Evolutionary conservation across 2,113 vertebrate genomes (phyloP).

Genomic region (Isurus oxyrinchus): DNA sequence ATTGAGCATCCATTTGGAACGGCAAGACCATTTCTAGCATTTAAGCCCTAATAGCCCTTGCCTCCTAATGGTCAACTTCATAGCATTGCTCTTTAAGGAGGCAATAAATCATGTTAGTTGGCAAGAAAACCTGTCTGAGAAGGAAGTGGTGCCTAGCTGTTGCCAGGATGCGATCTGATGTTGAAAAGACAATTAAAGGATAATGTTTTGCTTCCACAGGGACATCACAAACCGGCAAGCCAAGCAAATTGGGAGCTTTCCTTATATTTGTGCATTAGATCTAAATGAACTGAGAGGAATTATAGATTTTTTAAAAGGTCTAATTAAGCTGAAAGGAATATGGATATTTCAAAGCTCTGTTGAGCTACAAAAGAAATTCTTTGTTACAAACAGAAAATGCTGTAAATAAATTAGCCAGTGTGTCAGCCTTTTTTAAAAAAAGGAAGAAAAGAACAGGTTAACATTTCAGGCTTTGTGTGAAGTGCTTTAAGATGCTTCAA

Average conservation of each 20-base stretch:
- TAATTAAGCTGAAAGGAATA: background rate
- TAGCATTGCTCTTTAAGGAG: constrained; percentile 9
- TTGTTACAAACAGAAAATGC: background rate
- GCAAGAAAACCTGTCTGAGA: background rate
- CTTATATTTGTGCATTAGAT: background rate
- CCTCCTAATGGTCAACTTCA: background rate
- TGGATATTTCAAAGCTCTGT: background rate
- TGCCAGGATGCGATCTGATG: background rate
- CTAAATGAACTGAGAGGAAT: background rate
- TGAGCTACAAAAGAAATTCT: background rate
- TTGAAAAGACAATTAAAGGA: background rate
- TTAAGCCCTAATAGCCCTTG: background rate
- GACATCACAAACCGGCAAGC: background rate
- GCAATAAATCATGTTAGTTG: constrained; percentile 6
- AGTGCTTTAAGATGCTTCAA: background rate
- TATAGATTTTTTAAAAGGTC: background rate
- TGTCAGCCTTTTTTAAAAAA: background rate
- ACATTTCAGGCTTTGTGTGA: background rate
- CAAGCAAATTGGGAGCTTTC: background rate
- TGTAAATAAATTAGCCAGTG: background rate
- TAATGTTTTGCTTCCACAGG: background rate
- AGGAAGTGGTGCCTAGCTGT: background rate
- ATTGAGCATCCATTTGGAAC: background rate
- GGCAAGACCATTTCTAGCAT: background rate
- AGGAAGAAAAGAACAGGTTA: background rate